Evolutionary conservation across 2,113 vertebrate genomes (phyloP), one percentile per base, ranked within the genome.

Genomic region (Cheirogaleus medius): DNA sequence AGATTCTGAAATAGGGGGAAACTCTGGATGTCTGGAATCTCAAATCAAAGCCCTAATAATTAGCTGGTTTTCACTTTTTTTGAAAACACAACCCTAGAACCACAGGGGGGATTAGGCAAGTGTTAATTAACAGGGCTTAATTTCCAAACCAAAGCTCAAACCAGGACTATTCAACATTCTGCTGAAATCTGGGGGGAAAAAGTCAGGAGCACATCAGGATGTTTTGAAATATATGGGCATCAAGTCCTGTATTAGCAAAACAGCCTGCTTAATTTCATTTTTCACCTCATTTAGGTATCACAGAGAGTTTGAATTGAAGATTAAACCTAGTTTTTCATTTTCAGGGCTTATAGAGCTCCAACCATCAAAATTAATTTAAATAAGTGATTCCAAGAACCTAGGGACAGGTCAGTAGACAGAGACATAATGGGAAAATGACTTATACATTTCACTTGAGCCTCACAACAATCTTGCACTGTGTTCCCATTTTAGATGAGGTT

Each of bases 21-120:
- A 64, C 17, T 90, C 88, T 90, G 44, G 52, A 71, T 87, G 94
- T 93, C 78, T 89, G 52, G 29, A 91, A 88, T 97, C 81, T 94
- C 69, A 37, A 96, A 93, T 97, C 87, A 97, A 96, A 98, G 92
- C 84, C 63, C 74, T 89, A 94, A 93, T 98, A 92, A 97, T 95
- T 77, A 97, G 95, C 83, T 93, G 39, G 8, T 97, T 97, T 95
- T 74, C 93, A 37, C 91, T 39, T 90, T 95, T 82, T 92, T 93
- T 86, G 76, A 97, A 80, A 97, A 91, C 39, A 97, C 78, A 96
- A 71, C 83, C 93, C 90, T 93, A 84, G 91, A 97, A 44, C 58
- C 97, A 93, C 90, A 84, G 74, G 27, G 58, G 69, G 83, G 95
- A 97, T 97, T 95, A 97, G 95, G 68, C 93, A 95, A 93, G 83